Evolutionary conservation across 2,113 vertebrate genomes (phyloP).

Genomic region (Eurypyga helias): DNA sequence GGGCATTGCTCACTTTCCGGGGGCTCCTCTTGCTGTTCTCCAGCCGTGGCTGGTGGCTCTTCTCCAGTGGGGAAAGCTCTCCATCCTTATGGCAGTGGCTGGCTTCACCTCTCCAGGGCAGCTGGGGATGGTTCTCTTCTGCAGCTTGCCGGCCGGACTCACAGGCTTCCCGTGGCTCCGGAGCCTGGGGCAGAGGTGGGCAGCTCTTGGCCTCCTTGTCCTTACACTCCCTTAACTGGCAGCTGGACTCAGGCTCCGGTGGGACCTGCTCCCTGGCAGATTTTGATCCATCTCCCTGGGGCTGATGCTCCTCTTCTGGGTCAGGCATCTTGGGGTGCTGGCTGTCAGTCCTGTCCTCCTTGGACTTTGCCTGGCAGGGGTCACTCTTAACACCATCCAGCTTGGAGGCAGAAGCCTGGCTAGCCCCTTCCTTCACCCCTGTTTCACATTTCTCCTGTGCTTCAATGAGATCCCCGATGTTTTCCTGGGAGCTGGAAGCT

Average conservation of each 20-base stretch:
- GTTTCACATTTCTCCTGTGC: not conserved
- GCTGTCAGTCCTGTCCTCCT: not conserved
- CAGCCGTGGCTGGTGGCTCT: fast-evolving
- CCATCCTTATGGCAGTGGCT: fast-evolving
- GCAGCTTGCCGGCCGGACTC: fast-evolving
- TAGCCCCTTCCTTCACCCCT: not conserved
- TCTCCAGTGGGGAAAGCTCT: fast-evolving
- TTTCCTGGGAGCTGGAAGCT: not conserved
- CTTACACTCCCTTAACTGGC: not conserved
- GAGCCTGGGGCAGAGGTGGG: not conserved
- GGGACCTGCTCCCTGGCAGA: not conserved
- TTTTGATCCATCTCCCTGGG: not conserved
- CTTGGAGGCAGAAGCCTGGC: not conserved
- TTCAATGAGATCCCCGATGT: fast-evolving
- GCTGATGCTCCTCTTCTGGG: not conserved
- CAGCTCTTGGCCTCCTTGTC: not conserved
- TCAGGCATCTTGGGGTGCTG: fast-evolving
- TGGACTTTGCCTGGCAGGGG: not conserved
- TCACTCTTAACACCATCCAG: not conserved
- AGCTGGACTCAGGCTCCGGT: not conserved
- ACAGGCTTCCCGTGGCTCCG: fast-evolving
- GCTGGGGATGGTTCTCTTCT: fast-evolving
- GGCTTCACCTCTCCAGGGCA: not conserved
- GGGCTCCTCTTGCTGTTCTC: not conserved
- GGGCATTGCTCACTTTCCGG: fast-evolving